phyloP scores from a whole-genome alignment of 2,888 invertebrate genomes.

The Nemoura dubitans region DNA sequence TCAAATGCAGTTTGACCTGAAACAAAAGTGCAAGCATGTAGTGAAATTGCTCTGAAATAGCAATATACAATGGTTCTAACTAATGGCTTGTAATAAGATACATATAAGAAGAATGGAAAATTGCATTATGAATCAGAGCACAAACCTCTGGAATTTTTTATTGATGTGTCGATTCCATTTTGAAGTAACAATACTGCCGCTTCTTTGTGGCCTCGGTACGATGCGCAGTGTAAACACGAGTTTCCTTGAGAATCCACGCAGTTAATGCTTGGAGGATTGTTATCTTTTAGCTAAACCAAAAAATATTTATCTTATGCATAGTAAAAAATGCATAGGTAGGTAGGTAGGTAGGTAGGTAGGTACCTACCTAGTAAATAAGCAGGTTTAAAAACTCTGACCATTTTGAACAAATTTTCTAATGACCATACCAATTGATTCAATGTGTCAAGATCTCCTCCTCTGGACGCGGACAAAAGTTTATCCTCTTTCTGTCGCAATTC shows the following conservation, averaged over 20 bases:
- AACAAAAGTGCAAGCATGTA: slow-evolving; percentile 38
- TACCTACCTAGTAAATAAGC: too few relatives aligned
- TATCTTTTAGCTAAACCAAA: slow-evolving; percentile 64
- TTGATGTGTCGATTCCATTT: slow-evolving; percentile 71
- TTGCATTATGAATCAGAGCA: not conserved
- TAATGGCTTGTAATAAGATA: too few relatives aligned
- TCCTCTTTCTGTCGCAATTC: slow-evolving; percentile 67
- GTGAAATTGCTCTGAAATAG: not conserved
- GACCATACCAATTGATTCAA: slow-evolving; percentile 69
- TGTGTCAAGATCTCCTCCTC: slow-evolving; percentile 67
- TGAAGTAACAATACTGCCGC: slow-evolving; percentile 71
- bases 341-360: too few relatives aligned
- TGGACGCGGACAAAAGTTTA: slow-evolving; percentile 67
- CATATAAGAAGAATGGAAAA: not conserved
- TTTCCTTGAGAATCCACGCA: slow-evolving; percentile 72
- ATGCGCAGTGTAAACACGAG: slow-evolving; percentile 72
- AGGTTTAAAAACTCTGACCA: not conserved
- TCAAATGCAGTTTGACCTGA: slow-evolving; percentile 72
- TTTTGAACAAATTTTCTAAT: too few relatives aligned
- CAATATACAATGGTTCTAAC: not conserved
- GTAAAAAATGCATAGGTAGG: not conserved
- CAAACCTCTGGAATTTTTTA: slow-evolving; percentile 69
- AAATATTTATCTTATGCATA: slow-evolving; percentile 35
- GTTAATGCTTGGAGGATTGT: slow-evolving; percentile 70
- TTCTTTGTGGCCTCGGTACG: slow-evolving; percentile 71